A percentile compares a stretch with the other conserved stretches of the same genome.
Conservation (phyloP, 2,888 invertebrate genomes). For the Yponomeuta plumbellus region DNA sequence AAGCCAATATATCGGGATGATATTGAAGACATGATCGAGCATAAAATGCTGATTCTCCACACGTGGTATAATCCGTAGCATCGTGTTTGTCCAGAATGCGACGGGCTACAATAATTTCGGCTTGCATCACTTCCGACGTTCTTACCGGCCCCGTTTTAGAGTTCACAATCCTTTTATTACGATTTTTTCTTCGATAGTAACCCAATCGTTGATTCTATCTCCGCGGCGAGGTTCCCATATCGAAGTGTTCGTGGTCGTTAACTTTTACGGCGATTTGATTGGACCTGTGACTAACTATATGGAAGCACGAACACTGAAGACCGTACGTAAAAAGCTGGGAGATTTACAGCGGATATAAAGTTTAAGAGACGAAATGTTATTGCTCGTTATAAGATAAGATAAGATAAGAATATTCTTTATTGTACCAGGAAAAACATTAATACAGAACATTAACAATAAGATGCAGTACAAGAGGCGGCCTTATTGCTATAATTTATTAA, state of each 20-base stretch:
- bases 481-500: background rate
- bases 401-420: too few species aligned
- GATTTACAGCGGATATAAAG: conserved; percentile 65
- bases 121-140: conserved; percentile 26
- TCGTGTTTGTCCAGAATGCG: conserved; percentile 56
- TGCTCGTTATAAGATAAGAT: too few species aligned
- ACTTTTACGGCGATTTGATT: conserved; percentile 68
- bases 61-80: conserved; percentile 52
- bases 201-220: conserved; percentile 47
- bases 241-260: conserved; percentile 57
- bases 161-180: conserved; percentile 16
- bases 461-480: too few species aligned
- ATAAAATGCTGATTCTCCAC: conserved; percentile 50
- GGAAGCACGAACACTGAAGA: conserved; percentile 51
- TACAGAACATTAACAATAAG: too few species aligned
- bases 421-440: too few species aligned
- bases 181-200: conserved; percentile 31
- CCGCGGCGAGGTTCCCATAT: conserved; percentile 65
- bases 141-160: conserved; percentile 24
- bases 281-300: conserved; percentile 60
- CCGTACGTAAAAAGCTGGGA: conserved; percentile 19
- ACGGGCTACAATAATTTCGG: conserved; percentile 24
- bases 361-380: conserved; percentile 33
- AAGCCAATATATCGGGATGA: background rate
- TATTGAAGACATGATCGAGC: conserved; percentile 41